Evolutionary conservation across 53 echinoderm and acorn worm species (phyloP).

Genomic region (Mesocentrotus franciscanus): DNA sequence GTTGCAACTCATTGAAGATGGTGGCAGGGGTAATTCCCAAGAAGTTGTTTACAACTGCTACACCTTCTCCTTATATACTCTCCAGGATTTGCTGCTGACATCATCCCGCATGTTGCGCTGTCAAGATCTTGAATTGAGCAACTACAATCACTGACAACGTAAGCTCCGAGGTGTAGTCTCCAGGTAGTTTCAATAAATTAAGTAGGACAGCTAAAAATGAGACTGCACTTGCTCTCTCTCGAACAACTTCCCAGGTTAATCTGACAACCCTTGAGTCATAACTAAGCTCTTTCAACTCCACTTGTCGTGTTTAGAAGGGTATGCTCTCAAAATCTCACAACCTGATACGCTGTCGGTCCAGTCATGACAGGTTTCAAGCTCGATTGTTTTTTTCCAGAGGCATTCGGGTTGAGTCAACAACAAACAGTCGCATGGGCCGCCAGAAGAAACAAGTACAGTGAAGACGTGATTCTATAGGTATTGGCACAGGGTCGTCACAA

Average conservation of each 20-base stretch:
- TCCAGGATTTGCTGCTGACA: background rate
- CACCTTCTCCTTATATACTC: conserved; percentile 19
- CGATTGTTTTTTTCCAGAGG: conserved; percentile 35
- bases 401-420: conserved; percentile 38
- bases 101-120: background rate
- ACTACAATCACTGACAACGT: background rate
- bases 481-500: conserved; percentile 40
- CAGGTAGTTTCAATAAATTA: background rate
- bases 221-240: background rate
- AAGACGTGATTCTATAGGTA: background rate
- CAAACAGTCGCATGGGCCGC: conserved; percentile 5
- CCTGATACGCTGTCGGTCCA: background rate
- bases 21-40: background rate
- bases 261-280: conserved; percentile 42
- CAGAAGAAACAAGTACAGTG: conserved; percentile 4
- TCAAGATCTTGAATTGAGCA: conserved; percentile 1
- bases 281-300: background rate
- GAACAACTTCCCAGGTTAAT: conserved; percentile 20
- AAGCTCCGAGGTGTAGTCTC: background rate
- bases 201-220: conserved; percentile 5
- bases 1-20: background rate
- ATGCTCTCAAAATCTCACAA: conserved; percentile 9
- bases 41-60: background rate
- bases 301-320: background rate
- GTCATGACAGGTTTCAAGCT: conserved; percentile 27